A percentile compares a stretch with the other conserved stretches of the same genome.
phyloP scores from a whole-genome alignment of 2,888 invertebrate species.

The Chrysomela aeneicollis region DNA sequence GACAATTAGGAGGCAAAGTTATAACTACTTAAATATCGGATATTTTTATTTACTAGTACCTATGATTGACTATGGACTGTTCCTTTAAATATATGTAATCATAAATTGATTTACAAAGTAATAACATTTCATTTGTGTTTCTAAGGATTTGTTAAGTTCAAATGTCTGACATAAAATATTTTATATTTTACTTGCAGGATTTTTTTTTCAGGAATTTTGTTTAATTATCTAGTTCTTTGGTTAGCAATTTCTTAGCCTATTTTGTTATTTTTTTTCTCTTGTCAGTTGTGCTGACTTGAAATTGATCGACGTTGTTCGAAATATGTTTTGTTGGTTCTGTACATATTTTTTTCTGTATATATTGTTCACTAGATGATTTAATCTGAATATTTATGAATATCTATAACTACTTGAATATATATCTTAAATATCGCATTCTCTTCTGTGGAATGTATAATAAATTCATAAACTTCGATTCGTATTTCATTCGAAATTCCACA shows the following conservation, averaged over 20 bases:
- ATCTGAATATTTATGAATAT: conserved; percentile 37
- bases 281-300: neutral
- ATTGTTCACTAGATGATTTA: conserved; percentile 36
- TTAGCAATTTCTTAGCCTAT: neutral
- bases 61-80: no score
- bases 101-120: neutral
- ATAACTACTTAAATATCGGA: no score
- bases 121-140: neutral
- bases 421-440: neutral
- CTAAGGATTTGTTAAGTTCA: neutral
- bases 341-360: conserved; percentile 44
- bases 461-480: neutral
- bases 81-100: no score
- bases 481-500: no score
- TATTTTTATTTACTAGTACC: no score
- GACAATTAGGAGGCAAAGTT: no score
- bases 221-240: neutral
- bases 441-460: conserved; percentile 3
- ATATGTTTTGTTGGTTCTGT: conserved; percentile 32
- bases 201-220: neutral
- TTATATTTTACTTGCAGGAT: neutral
- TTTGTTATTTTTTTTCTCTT: neutral
- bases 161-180: neutral
- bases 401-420: neutral
- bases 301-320: neutral